These are phyloP conservation scores for Sebastes vulpes DNA, from an alignment of 2,797 vertebrate genomes.

Conservation along the genomic window DNA sequence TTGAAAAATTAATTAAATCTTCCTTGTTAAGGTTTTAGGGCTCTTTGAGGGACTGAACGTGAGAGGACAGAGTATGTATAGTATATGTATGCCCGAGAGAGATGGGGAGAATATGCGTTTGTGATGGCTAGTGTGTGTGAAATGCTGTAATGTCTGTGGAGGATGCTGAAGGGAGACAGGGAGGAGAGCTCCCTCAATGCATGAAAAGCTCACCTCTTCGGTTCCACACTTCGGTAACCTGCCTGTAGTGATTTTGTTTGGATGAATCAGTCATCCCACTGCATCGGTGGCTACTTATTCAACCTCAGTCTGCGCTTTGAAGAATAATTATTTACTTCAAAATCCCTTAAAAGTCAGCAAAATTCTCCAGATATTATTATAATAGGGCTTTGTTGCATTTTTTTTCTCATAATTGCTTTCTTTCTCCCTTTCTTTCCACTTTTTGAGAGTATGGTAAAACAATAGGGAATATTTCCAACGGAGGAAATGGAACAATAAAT, in stretches of 20 bases:
- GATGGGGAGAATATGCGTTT: slow-evolving; percentile 22
- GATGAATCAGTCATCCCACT: neutral
- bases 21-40: slow-evolving; percentile 66
- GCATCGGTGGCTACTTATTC: neutral
- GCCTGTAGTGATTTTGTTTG: slow-evolving; percentile 15
- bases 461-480: neutral
- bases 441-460: neutral
- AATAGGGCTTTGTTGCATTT: slow-evolving; percentile 2
- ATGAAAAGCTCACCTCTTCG: slow-evolving; percentile 10
- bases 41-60: slow-evolving; percentile 45
- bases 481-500: neutral
- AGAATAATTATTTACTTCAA: slow-evolving; percentile 1
- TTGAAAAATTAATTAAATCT: slow-evolving; percentile 78
- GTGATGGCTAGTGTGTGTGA: neutral
- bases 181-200: neutral
- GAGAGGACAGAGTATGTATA: slow-evolving; percentile 7
- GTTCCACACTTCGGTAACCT: slow-evolving; percentile 14
- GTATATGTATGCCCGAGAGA: neutral
- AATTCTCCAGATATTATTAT: slow-evolving; percentile 1
- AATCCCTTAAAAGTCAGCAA: neutral
- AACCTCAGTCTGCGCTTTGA: neutral
- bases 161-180: slow-evolving; percentile 14
- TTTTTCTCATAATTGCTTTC: slow-evolving; percentile 8
- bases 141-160: slow-evolving; percentile 35
- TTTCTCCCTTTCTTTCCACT: neutral